Evolutionary conservation across 2,113 vertebrate species (phyloP).

Genomic region (Crotalus viridis): DNA sequence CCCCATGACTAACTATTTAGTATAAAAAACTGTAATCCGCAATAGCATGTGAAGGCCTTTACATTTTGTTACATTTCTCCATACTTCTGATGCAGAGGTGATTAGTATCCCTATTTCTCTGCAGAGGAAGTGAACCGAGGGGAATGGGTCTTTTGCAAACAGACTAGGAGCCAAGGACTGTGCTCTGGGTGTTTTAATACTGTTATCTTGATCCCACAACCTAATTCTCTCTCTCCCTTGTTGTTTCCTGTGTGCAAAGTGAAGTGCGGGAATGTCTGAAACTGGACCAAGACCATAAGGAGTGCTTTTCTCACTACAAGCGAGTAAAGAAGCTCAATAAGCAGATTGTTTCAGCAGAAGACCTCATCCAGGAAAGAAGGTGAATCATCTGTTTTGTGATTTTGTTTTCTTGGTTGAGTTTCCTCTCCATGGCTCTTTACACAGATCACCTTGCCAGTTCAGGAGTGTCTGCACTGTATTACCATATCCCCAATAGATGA

Average conservation of each 20-base stretch:
- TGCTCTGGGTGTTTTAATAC: too few relatives aligned
- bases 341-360: conserved; percentile 87
- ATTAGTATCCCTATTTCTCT: not conserved
- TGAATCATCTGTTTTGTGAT: conserved; percentile 50
- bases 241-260: conserved; percentile 64
- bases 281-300: conserved; percentile 95
- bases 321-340: conserved; percentile 97
- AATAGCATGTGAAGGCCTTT: not conserved
- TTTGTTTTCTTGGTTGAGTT: not conserved
- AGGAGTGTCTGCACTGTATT: not conserved
- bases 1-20: not conserved
- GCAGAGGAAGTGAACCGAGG: not conserved
- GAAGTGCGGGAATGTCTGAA: conserved; percentile 97
- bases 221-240: not conserved
- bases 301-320: conserved; percentile 95
- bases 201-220: not conserved
- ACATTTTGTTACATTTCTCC: not conserved
- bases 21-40: not conserved
- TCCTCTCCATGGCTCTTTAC: not conserved
- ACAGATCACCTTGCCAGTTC: not conserved
- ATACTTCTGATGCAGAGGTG: not conserved
- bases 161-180: not conserved
- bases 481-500: not conserved
- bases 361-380: conserved; percentile 89
- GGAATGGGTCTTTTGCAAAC: not conserved